Evolutionary conservation across 2,113 vertebrate genomes (phyloP).

Genomic region (Agelaius phoeniceus): DNA sequence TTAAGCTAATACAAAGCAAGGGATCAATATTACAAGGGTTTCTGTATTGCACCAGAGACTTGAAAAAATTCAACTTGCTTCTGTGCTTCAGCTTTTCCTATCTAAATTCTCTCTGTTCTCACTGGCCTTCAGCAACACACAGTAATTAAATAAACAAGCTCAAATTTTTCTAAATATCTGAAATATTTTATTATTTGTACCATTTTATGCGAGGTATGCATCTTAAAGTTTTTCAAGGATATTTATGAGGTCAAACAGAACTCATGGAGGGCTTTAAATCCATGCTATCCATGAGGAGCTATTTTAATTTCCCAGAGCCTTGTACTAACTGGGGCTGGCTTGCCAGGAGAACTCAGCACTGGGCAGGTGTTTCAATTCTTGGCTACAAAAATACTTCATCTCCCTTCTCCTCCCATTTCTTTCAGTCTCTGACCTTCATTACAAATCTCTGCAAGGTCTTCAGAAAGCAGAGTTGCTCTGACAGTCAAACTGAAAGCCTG

Average conservation of each 20-base stretch:
- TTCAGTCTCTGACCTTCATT: neutral
- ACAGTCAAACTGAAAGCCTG: neutral
- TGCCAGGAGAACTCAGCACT: slow-evolving; percentile 10
- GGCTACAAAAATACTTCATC: neutral
- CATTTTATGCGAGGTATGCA: neutral
- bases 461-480: neutral
- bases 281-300: neutral
- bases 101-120: neutral
- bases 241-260: neutral
- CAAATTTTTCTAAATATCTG: neutral
- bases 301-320: slow-evolving; percentile 22
- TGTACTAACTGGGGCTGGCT: neutral
- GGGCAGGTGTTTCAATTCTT: neutral
- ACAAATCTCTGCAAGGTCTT: neutral
- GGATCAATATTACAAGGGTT: slow-evolving; percentile 12
- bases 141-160: neutral
- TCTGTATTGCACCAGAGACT: neutral
- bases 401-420: neutral
- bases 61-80: neutral
- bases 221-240: neutral
- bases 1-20: neutral
- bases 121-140: neutral
- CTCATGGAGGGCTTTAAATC: neutral
- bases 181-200: neutral
- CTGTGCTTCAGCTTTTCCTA: neutral